These are phyloP conservation scores for Lophotriccus pileatus DNA, from an alignment of 2,797 vertebrate genomes.

Conservation along the genomic window DNA sequence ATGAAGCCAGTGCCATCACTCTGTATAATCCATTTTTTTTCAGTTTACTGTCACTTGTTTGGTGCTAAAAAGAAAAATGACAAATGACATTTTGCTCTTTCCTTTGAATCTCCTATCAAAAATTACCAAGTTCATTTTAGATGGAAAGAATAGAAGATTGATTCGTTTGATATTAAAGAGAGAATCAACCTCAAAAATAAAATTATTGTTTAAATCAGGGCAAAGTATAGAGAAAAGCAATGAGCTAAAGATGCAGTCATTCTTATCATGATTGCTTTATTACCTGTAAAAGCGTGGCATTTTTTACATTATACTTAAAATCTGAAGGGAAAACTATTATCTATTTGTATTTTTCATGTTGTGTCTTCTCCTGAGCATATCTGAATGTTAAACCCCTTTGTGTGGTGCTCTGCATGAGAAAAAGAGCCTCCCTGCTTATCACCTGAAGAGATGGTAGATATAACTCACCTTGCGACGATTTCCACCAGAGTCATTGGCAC, in stretches of 20 bases:
- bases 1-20: not conserved
- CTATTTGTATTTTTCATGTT: not conserved
- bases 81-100: not conserved
- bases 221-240: not conserved
- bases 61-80: not conserved
- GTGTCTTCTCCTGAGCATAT: not conserved
- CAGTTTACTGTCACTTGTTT: not conserved
- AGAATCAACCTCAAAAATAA: not conserved
- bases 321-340: not conserved
- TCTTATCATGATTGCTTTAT: not conserved
- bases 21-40: not conserved
- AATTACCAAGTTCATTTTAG: constrained; percentile 4
- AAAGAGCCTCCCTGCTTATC: not conserved
- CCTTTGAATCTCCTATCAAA: not conserved
- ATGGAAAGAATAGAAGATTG: not conserved
- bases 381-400: not conserved
- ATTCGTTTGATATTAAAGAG: constrained; percentile 7
- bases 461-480: not conserved
- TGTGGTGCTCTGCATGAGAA: not conserved
- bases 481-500: not conserved
- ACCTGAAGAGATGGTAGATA: not conserved
- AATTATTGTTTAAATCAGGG: not conserved
- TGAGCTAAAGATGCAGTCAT: not conserved
- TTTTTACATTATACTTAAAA: not conserved
- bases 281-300: not conserved